Percentiles rank a stretch among this genome's conserved stretches.
These are phyloP conservation scores for Aleiodes leptofemur DNA, from an alignment of 2,888 invertebrate species.

Conservation along the genomic window DNA sequence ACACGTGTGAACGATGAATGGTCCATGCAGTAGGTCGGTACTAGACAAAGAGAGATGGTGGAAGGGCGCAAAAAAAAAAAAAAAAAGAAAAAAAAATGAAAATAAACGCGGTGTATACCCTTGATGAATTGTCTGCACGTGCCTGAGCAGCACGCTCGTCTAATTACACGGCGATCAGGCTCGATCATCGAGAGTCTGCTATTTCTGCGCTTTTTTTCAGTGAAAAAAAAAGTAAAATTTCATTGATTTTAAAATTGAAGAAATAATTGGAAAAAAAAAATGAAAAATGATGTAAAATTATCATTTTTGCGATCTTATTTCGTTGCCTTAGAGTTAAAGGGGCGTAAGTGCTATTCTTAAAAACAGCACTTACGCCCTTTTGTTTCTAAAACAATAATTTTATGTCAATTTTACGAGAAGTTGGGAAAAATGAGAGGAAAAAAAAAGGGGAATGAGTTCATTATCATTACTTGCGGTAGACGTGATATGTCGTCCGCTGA, in stretches of 20 bases:
- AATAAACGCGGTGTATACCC: constrained; percentile 51
- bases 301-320: too few species aligned
- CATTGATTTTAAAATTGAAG: not conserved
- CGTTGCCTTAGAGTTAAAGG: too few species aligned
- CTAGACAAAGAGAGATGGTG: constrained; percentile 10
- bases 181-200: constrained; percentile 11
- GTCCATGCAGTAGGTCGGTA: constrained; percentile 44
- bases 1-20: constrained; percentile 64
- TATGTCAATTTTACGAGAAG: too few species aligned
- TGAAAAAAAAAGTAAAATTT: not conserved
- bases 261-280: not conserved
- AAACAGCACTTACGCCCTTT: too few species aligned
- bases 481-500: constrained; percentile 51
- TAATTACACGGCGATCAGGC: constrained; percentile 72
- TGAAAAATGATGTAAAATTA: not conserved
- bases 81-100: not conserved
- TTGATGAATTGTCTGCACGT: constrained; percentile 75
- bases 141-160: constrained; percentile 69
- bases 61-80: not conserved
- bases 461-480: constrained; percentile 63
- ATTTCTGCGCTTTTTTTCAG: not conserved
- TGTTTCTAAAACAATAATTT: too few species aligned
- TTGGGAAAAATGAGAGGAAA: too few species aligned
- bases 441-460: constrained; percentile 52
- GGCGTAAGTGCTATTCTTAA: too few species aligned